Conservation (phyloP, 1,140 invertebrate genomes). For the Arion vulgaris region DNA sequence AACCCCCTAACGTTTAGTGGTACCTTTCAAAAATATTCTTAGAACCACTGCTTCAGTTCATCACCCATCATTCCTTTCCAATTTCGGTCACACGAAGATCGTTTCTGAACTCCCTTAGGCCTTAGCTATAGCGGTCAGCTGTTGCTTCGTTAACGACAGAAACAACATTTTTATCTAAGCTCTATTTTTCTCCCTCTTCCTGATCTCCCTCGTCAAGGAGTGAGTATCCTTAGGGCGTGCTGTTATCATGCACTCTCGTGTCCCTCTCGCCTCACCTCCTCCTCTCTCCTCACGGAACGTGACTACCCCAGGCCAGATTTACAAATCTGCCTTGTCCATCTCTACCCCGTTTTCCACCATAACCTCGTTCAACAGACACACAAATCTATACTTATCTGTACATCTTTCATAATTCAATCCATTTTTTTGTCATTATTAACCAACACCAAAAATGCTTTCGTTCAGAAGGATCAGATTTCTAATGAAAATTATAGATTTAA, state of each 20-base stretch:
- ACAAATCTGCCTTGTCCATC: too few species aligned
- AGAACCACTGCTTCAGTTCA: too few species aligned
- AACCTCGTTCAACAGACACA: too few species aligned
- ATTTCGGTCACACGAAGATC: background rate
- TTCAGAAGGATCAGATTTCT: too few species aligned
- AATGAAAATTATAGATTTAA: too few species aligned
- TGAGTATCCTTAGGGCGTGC: background rate
- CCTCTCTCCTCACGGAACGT: background rate
- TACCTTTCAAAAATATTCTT: too few species aligned
- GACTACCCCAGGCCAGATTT: background rate
- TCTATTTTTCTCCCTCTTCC: background rate
- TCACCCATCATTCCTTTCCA: background rate
- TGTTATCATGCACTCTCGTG: background rate
- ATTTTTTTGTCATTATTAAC: too few species aligned
- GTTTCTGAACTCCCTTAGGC: background rate
- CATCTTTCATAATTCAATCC: too few species aligned
- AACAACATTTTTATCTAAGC: background rate
- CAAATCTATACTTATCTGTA: too few species aligned
- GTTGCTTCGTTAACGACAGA: constrained; percentile 1
- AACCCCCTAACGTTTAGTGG: too few species aligned
- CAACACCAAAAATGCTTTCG: too few species aligned
- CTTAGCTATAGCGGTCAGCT: background rate
- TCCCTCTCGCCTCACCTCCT: background rate
- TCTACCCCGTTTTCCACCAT: too few species aligned
- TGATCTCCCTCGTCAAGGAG: background rate